Base-by-base conservation (phyloP, 1,140 invertebrate genomes). In the Pseudomyrmex gracilis region DNA sequence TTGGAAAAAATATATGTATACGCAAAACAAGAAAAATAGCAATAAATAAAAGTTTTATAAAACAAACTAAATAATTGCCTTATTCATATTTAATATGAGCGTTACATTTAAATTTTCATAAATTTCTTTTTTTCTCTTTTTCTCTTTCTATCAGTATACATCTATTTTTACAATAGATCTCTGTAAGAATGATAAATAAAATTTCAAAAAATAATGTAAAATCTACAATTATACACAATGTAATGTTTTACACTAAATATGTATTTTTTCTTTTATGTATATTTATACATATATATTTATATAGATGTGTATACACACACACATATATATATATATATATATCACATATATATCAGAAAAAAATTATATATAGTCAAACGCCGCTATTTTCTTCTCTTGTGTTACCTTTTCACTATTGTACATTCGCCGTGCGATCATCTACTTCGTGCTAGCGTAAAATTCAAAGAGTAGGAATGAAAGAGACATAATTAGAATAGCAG, bases 11-110 rank as follows among this genome's bases (percentile, higher is more conserved):
- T 12, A 34, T 5, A 4, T 34, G 34, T 7, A 7, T 34, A 34
- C 34, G 7, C 34, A 34, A 34, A 34, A 34, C 34, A 34, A 34
- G 4, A 15, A 3, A 47, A 24, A 71, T 20, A 34, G 4, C 47
- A 80, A 80, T 71, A 73, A 80, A 80, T 71, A 80, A 22, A 80
- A 49, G 17, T 20, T 71, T 68, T 70, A 49, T 15, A 73, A 60
- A 57, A 80, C 20, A 60, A 15, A 51, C 8, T n/a, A 70, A 70
- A 1, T 58, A 24, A 45, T 20, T 17, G 20, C n/a, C n/a, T n/a
- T n/a, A 2, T 64, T 22, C n/a, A 76, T 34, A 4, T 34, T 34
- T 34, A 34, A 34, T 34, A 34, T 34, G 7, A 34, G 34, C 5
- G 34, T 34, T 34, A 34, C 34, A 34, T 34, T 34, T 34, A 34